phyloP scores from a whole-genome alignment of 2,888 invertebrate species.

The Chaetogeoica ovagalla region DNA sequence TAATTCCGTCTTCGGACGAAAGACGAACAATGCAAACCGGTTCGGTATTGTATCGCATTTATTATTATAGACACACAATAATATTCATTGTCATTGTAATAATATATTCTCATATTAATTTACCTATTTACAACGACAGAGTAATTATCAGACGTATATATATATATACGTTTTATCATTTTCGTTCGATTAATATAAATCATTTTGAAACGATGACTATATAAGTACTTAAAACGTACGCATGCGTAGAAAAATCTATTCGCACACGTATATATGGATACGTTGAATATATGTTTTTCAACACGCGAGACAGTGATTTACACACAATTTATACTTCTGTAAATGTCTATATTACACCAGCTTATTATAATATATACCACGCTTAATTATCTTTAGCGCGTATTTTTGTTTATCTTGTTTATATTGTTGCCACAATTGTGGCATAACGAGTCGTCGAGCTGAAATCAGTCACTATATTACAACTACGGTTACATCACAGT shows the following conservation, averaged over 20 bases:
- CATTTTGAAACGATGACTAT: not conserved
- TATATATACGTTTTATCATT: no score
- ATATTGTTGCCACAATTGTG: no score
- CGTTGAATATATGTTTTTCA: not conserved
- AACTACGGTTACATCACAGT: not conserved
- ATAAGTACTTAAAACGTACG: not conserved
- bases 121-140: not conserved
- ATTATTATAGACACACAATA: no score
- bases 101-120: no score
- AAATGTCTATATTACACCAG: not conserved
- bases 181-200: not conserved
- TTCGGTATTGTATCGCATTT: no score
- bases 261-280: no score
- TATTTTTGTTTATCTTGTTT: not conserved
- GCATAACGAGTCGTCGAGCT: not conserved
- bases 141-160: slow-evolving; percentile 24
- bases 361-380: no score
- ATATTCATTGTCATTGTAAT: no score
- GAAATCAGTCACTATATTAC: slow-evolving; percentile 9
- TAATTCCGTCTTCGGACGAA: no score
- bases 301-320: not conserved
- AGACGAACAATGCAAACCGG: no score
- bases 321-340: not conserved
- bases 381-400: not conserved
- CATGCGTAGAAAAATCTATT: not conserved